Evolutionary conservation across 2,797 vertebrate species (phyloP), one percentile per base, ranked within the genome.

Genomic region (Sylvilagus floridanus): DNA sequence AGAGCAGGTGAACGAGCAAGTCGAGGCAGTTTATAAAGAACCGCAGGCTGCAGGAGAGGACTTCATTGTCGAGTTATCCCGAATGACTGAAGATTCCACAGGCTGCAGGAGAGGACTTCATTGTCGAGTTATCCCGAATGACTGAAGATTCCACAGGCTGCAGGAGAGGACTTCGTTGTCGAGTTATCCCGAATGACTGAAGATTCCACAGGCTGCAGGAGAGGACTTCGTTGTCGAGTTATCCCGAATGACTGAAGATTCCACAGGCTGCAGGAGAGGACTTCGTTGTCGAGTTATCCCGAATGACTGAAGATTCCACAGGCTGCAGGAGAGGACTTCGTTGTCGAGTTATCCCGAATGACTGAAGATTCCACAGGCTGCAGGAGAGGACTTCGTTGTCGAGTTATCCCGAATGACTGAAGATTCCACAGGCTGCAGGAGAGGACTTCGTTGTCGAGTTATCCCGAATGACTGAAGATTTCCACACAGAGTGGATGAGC

Each of bases 191-290:
- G 37, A 37, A 50, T 2, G 37, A n/a, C n/a, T n/a, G n/a, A n/a
- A n/a, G n/a, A n/a, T n/a, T n/a, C 35, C 42, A n/a, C 42, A 24
- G 60, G 66, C 16, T 16, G 35, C 5, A 57, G 42, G 28, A 35
- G 32, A 77, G 2, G n/a, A 21, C 7, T 3, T 26, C 11, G 16
- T 37, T 42, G 1, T 12, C 30, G 4, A 26, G 63, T 30, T 57
- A 14, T 2, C 5, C 1, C 0, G 37, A 37, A 50, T 2, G 37
- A n/a, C n/a, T n/a, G n/a, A n/a, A n/a, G n/a, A n/a, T n/a, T n/a
- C n/a, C n/a, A n/a, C n/a, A n/a, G n/a, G n/a, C n/a, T n/a, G n/a
- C n/a, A n/a, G n/a, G n/a, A n/a, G n/a, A n/a, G n/a, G n/a, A n/a
- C n/a, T n/a, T n/a, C n/a, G n/a, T n/a, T n/a, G n/a, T n/a, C n/a